Base-by-base conservation (phyloP, 2,888 invertebrate genomes). In the Siphlonurus alternatus region DNA sequence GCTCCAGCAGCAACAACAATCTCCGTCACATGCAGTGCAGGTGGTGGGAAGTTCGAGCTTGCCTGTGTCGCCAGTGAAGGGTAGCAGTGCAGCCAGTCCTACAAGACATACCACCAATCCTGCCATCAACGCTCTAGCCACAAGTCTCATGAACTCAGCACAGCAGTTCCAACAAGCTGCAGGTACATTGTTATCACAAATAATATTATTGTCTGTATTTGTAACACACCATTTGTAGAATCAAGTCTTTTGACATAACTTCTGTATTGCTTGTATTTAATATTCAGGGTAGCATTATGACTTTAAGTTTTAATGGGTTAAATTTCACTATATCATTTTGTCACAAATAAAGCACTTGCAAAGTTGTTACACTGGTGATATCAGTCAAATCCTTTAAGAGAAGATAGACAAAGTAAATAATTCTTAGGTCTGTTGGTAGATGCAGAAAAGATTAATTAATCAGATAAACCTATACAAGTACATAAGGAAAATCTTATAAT, bases 121-220 rank as follows among this genome's bases (percentile, higher is more conserved):
- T 38, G 86, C 87, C 65, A 88, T 89, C 70, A 88, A 83, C 73
- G 89, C 89, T 62, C 81, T 90, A 69, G 87, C 87, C 67, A 88
- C 85, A 67, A 88, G 87, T 73, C 82, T 89, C 53, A 88, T 88
- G 87, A 88, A 89, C 73, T 87, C 87, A 7, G 87, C 87, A 56
- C 88, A 89, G 74, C 88, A 89, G 73, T 88, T 87, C 74, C 86
- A 86, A 73, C 87, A 83, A 69, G 79, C 77, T 67, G 75, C 75
- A 66, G 76, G 75, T 76, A 70, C 63, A 77, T 79, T 25, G 25
- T 3, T 25, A 25, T 23, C 25, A 7, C n/a, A 60, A 23, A 19
- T 25, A 23, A 2, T 60, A 2, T 3, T 1, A 1, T 10, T 5
- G 15, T 59, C 15, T 56, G 15, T 15, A 1, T 15, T 1, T 56